phyloP scores from a whole-genome alignment of 2,888 invertebrate species.

The Arge pagana region DNA sequence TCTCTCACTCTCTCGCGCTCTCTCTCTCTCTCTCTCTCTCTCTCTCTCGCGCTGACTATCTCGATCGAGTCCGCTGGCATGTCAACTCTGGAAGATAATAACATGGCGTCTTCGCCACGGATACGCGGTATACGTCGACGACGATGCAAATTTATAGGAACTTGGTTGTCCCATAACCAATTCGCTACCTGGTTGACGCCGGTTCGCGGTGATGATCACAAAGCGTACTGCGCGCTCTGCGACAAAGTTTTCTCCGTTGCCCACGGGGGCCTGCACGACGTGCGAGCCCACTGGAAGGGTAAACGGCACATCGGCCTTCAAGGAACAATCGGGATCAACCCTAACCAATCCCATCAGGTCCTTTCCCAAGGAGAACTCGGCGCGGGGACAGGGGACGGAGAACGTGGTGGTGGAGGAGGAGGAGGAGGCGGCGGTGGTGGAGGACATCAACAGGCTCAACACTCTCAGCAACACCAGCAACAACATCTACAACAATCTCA shows the following conservation, averaged over 20 bases:
- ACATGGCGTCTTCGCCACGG: conserved; percentile 22
- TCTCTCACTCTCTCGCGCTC: too few relatives aligned
- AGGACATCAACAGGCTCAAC: background rate
- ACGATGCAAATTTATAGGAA: conserved; percentile 48
- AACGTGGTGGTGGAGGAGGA: too few relatives aligned
- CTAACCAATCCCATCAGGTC: conserved; percentile 39
- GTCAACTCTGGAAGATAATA: conserved; percentile 13
- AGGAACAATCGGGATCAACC: conserved; percentile 26
- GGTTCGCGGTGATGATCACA: conserved; percentile 45
- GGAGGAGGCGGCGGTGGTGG: too few relatives aligned
- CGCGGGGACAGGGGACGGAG: too few relatives aligned
- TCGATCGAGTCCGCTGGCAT: too few relatives aligned
- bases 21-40: too few relatives aligned
- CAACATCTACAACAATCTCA: conserved; percentile 8
- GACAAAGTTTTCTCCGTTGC: conserved; percentile 47
- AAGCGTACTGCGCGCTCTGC: conserved; percentile 47
- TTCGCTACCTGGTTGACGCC: conserved; percentile 45
- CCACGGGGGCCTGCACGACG: conserved; percentile 48
- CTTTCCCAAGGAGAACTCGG: conserved; percentile 29
- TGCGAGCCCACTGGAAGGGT: conserved; percentile 50
- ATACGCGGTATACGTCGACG: conserved; percentile 40
- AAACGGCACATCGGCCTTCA: conserved; percentile 49
- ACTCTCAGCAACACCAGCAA: conserved; percentile 1
- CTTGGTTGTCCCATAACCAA: conserved; percentile 41
- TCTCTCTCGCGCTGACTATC: too few relatives aligned